A percentile compares a stretch with the other conserved stretches of the same genome.
Evolutionary conservation across 2,797 vertebrate genomes (phyloP).

Genomic region (Anguilla megastoma): DNA sequence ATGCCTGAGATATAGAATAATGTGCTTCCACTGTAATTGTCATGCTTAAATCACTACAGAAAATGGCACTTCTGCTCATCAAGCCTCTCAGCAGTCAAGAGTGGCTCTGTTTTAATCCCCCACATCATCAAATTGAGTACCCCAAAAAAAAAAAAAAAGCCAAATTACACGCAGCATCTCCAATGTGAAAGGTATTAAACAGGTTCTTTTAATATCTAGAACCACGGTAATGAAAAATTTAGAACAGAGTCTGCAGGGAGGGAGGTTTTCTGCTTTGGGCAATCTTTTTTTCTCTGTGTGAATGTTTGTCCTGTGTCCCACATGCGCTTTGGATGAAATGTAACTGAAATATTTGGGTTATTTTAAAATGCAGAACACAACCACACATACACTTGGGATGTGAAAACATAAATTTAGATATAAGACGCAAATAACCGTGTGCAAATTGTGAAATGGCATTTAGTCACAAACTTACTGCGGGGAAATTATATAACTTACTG

Average conservation of each 20-base stretch:
- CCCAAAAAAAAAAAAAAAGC: neutral
- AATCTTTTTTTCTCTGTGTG: neutral
- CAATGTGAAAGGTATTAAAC: neutral
- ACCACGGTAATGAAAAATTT: neutral
- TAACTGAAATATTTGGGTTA: neutral
- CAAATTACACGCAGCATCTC: neutral
- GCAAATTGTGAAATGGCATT: neutral
- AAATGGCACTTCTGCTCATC: neutral
- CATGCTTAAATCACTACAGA: no score
- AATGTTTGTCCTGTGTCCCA: neutral
- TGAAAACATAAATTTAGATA: neutral
- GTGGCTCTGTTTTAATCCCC: neutral
- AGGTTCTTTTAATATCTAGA: neutral
- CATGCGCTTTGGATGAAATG: neutral
- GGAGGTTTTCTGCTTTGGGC: neutral
- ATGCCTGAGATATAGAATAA: neutral
- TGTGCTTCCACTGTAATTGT: neutral
- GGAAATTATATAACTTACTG: neutral
- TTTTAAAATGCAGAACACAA: neutral
- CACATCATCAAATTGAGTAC: neutral
- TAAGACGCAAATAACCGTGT: neutral
- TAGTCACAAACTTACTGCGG: neutral
- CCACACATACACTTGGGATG: neutral
- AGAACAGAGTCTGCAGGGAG: neutral
- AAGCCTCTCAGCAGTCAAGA: neutral